These are phyloP conservation scores for Saccostrea glomerata DNA, from an alignment of 1,140 invertebrate species.

Conservation along the genomic window DNA sequence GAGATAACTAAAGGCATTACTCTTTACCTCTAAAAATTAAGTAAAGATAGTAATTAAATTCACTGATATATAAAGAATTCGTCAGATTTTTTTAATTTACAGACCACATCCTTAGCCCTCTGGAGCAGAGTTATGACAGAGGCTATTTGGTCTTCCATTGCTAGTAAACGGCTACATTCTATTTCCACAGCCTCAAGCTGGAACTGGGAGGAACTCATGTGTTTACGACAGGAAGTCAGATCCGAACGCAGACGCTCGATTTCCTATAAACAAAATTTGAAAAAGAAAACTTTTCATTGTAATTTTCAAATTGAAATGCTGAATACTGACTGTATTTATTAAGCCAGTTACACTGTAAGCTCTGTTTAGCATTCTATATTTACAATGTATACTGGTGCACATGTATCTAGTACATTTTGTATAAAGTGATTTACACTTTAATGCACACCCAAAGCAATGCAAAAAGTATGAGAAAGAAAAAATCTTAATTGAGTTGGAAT, in stretches of 20 bases:
- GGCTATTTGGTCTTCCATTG: constrained; percentile 57
- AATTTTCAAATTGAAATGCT: too few relatives aligned
- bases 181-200: constrained; percentile 58
- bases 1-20: background rate
- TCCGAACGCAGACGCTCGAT: constrained; percentile 51
- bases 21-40: background rate
- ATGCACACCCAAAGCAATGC: too few relatives aligned
- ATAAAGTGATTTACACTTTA: too few relatives aligned
- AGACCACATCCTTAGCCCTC: constrained; percentile 53
- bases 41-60: background rate
- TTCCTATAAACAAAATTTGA: constrained; percentile 35
- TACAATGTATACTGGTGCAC: too few relatives aligned
- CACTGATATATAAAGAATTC: too few relatives aligned
- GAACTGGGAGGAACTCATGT: constrained; percentile 55
- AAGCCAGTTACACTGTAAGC: too few relatives aligned
- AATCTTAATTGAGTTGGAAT: background rate
- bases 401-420: too few relatives aligned
- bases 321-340: too few relatives aligned
- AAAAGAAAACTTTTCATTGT: too few relatives aligned
- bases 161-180: constrained; percentile 54
- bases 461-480: too few relatives aligned
- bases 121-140: constrained; percentile 54
- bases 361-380: too few relatives aligned
- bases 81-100: background rate
- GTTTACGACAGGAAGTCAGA: constrained; percentile 53